phyloP scores from a whole-genome alignment of 2,888 invertebrate genomes.

The Villa cingulata region DNA sequence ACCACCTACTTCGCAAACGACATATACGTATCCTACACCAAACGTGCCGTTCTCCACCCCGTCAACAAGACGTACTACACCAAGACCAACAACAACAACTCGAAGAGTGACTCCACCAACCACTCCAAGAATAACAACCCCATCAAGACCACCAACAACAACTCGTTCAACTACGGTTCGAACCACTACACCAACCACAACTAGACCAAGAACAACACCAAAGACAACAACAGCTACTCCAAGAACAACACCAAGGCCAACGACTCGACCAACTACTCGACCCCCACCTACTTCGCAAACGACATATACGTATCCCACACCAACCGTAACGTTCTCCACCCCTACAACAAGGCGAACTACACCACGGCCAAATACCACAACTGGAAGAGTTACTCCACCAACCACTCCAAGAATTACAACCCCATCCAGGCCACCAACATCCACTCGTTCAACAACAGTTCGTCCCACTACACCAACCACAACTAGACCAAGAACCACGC shows the following conservation, averaged over 20 bases:
- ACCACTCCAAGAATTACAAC: not conserved
- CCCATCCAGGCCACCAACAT: no score
- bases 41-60: not conserved
- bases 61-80: not conserved
- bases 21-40: not conserved
- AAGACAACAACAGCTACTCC: not conserved
- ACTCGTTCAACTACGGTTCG: conserved; percentile 3
- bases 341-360: conserved; percentile 1
- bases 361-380: not conserved
- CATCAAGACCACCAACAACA: no score
- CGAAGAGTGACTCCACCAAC: no score
- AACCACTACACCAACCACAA: not conserved
- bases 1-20: conserved; percentile 1
- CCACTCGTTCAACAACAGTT: not conserved
- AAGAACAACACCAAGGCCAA: not conserved
- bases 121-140: not conserved
- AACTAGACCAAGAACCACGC: conserved; percentile 1
- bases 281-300: not conserved
- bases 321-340: not conserved
- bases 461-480: conserved; percentile 5
- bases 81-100: conserved; percentile 15
- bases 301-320: no score
- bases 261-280: not conserved
- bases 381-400: not conserved
- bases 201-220: not conserved